Percentiles rank a stretch among this genome's conserved stretches.
Conservation (phyloP, 2,797 vertebrate species). For the Pelochelys cantorii region DNA sequence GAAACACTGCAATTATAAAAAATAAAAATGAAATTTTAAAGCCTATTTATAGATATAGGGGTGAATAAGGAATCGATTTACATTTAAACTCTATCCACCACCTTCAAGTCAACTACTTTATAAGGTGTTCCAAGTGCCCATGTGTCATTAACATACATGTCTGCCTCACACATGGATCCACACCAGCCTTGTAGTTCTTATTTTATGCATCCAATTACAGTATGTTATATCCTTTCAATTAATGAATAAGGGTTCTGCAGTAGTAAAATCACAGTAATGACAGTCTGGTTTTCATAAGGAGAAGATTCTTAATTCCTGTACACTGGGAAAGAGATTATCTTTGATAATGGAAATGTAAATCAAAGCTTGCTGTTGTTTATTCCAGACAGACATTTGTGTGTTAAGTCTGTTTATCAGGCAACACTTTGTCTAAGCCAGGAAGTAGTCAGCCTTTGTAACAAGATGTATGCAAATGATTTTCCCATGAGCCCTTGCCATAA, state of each 20-base stretch:
- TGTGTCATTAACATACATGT: slow-evolving; percentile 42
- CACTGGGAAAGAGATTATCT: slow-evolving; percentile 83
- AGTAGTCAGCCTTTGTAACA: slow-evolving; percentile 84
- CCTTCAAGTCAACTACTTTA: slow-evolving; percentile 68
- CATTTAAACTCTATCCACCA: not conserved
- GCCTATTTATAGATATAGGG: not conserved
- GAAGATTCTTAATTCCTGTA: slow-evolving; percentile 79
- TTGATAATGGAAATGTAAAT: slow-evolving; percentile 84
- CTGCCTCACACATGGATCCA: not conserved
- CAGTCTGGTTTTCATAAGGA: slow-evolving; percentile 66
- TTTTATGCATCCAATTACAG: slow-evolving; percentile 14
- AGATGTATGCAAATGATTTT: slow-evolving; percentile 84
- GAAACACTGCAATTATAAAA: not conserved
- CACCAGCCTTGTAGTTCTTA: slow-evolving; percentile 48
- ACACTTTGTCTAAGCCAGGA: slow-evolving; percentile 86
- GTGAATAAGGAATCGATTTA: slow-evolving; percentile 49
- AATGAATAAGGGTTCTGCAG: slow-evolving; percentile 31
- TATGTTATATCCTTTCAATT: not conserved
- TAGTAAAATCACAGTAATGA: slow-evolving; percentile 62
- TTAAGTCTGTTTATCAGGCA: slow-evolving; percentile 87
- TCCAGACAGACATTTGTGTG: slow-evolving; percentile 85
- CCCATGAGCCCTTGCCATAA: slow-evolving; percentile 79
- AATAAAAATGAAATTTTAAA: not conserved
- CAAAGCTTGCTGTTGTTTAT: slow-evolving; percentile 84
- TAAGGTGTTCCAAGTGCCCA: slow-evolving; percentile 40